Conservation (phyloP, 2,113 vertebrate species). For the Rhodinocichla rosea region DNA sequence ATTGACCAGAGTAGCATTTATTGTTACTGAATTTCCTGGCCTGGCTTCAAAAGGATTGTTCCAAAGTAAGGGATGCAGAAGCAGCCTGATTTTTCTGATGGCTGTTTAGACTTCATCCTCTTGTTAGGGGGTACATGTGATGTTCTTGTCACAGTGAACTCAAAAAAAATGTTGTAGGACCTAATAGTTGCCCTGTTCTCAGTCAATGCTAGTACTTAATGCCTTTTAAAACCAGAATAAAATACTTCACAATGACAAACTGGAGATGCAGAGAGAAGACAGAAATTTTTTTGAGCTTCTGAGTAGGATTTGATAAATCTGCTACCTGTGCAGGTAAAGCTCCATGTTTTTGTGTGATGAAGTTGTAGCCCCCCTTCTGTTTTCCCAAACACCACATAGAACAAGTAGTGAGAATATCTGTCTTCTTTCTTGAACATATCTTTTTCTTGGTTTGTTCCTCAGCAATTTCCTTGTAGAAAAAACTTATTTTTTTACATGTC, state of each 20-base stretch:
- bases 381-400: background rate
- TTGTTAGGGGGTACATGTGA: fast-evolving
- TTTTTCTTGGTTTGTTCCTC: background rate
- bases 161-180: background rate
- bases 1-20: background rate
- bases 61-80: background rate
- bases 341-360: background rate
- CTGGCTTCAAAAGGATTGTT: background rate
- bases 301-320: background rate
- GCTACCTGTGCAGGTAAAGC: background rate
- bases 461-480: background rate
- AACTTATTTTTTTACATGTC: background rate
- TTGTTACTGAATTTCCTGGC: background rate
- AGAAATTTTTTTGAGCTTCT: background rate
- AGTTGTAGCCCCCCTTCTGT: background rate
- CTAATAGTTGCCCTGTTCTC: background rate
- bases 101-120: background rate
- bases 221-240: background rate
- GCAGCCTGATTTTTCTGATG: background rate
- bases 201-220: background rate
- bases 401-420: background rate
- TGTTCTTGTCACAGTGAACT: background rate
- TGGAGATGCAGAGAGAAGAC: background rate
- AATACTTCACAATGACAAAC: background rate
- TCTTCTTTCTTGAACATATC: background rate